phyloP scores from a whole-genome alignment of 2,888 invertebrate genomes.

The Asteroscopus sphinx region DNA sequence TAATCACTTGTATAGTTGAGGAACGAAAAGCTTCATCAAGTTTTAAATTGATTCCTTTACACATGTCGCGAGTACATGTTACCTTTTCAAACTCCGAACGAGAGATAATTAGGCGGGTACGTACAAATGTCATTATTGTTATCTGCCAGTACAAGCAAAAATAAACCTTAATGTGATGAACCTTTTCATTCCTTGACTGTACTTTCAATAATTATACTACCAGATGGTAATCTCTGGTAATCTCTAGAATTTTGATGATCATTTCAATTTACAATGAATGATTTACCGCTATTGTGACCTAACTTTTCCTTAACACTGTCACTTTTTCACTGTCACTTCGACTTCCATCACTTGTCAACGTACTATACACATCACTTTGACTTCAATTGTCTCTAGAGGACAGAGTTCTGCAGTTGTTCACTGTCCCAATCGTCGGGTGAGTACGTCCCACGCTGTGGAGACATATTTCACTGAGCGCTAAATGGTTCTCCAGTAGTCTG shows the following conservation, averaged over 20 bases:
- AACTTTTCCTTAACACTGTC: neutral
- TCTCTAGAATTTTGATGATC: neutral
- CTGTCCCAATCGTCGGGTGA: conserved; percentile 57
- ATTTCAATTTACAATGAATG: neutral
- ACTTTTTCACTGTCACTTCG: neutral
- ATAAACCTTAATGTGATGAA: too few species aligned
- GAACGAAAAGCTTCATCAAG: too few species aligned
- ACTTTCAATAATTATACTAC: neutral
- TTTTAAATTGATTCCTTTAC: too few species aligned
- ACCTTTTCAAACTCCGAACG: too few species aligned
- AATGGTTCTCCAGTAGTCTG: conserved; percentile 65
- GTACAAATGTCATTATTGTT: too few species aligned
- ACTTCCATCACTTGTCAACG: neutral
- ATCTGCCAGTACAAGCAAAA: too few species aligned
- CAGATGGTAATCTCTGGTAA: too few species aligned
- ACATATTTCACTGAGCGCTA: conserved; percentile 73
- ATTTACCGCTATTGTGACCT: conserved; percentile 5
- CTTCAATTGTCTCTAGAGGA: neutral
- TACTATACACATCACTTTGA: neutral
- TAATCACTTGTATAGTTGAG: conserved; percentile 18
- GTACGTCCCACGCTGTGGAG: conserved; percentile 69
- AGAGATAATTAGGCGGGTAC: too few species aligned
- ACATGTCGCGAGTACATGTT: too few species aligned
- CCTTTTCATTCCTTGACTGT: too few species aligned
- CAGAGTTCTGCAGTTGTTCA: conserved; percentile 37